A percentile compares a stretch with the other conserved stretches of the same genome.
Evolutionary conservation across 1,140 invertebrate species (phyloP).

Genomic region (Formica exsecta): DNA sequence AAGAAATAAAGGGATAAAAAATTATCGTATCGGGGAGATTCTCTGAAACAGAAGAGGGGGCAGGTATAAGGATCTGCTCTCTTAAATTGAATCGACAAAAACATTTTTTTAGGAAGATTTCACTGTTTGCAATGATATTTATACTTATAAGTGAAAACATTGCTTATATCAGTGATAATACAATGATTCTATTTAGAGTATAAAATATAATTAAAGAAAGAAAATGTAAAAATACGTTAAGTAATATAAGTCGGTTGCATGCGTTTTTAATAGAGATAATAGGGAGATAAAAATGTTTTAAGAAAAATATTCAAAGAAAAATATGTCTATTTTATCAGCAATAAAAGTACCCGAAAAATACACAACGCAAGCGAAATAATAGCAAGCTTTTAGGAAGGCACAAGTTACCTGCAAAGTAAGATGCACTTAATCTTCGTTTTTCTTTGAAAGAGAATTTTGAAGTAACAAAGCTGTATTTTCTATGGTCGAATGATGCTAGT

Average conservation of each 20-base stretch:
- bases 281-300: no score
- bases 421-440: conserved; percentile 30
- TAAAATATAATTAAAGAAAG: not conserved
- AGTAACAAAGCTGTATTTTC: conserved; percentile 10
- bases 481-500: not conserved
- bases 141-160: no score
- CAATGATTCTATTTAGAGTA: no score
- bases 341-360: not conserved
- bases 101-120: no score
- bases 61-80: no score
- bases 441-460: not conserved
- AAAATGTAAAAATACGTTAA: not conserved
- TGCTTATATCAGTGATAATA: no score
- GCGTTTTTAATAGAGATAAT: not conserved
- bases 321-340: conserved; percentile 31
- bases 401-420: conserved; percentile 4
- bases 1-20: not conserved
- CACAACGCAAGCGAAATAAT: conserved; percentile 26
- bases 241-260: not conserved
- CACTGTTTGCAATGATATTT: no score
- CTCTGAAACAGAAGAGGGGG: no score
- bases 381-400: conserved; percentile 12
- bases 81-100: no score
- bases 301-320: not conserved
- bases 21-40: not conserved